phyloP scores from a whole-genome alignment of 2,888 invertebrate genomes.

The Erebia aethiops region DNA sequence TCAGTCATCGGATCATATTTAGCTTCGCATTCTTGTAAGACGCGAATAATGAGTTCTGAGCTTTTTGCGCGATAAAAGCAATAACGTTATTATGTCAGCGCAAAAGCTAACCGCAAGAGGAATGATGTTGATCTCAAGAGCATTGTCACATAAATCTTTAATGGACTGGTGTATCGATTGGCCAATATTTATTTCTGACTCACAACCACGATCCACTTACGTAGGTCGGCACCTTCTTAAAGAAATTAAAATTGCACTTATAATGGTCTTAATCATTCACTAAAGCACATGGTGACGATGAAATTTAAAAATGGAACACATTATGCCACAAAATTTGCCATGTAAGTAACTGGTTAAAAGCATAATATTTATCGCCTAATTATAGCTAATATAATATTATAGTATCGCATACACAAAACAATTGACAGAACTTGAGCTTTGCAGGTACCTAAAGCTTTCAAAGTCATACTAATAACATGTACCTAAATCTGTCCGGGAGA shows the following conservation, averaged over 20 bases:
- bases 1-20: constrained; percentile 44
- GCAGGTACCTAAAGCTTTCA: too few relatives aligned
- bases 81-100: constrained; percentile 19
- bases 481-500: too few relatives aligned
- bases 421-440: too few relatives aligned
- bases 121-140: background rate
- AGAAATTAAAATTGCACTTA: background rate
- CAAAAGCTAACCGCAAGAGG: background rate
- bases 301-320: too few relatives aligned
- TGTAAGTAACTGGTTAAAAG: too few relatives aligned
- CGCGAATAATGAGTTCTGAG: constrained; percentile 21
- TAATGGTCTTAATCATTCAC: too few relatives aligned
- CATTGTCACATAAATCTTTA: constrained; percentile 3
- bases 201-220: background rate
- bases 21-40: constrained; percentile 28
- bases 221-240: background rate
- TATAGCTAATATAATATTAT: too few relatives aligned
- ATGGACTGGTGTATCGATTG: background rate
- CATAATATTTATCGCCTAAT: too few relatives aligned
- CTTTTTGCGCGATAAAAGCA: constrained; percentile 18
- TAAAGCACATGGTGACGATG: too few relatives aligned
- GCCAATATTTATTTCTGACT: background rate
- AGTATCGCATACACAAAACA: too few relatives aligned
- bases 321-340: too few relatives aligned
- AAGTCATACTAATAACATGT: too few relatives aligned